Evolutionary conservation across 2,797 vertebrate species (phyloP), one percentile per base, ranked within the genome.

Genomic region (Lophotriccus pileatus): DNA sequence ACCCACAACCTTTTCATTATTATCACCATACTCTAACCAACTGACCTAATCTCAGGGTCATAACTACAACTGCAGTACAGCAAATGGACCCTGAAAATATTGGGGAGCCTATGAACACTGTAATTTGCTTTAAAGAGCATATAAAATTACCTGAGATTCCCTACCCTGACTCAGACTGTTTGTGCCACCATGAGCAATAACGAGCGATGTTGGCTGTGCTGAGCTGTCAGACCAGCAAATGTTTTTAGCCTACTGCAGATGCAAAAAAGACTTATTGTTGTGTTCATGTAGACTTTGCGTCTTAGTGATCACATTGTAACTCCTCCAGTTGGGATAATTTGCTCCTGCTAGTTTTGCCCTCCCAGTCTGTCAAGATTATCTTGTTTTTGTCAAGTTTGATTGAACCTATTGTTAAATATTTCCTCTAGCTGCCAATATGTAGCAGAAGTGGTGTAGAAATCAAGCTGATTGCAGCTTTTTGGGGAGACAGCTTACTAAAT

Each of bases 131-230:
- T 67, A 69, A 82, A 15, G 14, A 72, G 3, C 25, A 43, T 52
- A 69, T 76, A 30, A 89, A 75, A 41, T 16, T 60, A 22, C 25
- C 37, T 58, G 30, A 90, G 56, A 64, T 67, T 75, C n/a, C 34
- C 10, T 39, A 18, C 11, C 21, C 15, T 34, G 32, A 8, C 52
- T 37, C 44, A n/a, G 16, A 68, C 23, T 30, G 14, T 41, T 70
- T 1, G 0, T 36, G 21, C 32, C 47, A 53, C 37, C 5, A 4
- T 21, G 11, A 60, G 10, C 2, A 7, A 27, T 64, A 64, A 43
- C 0, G 0, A 75, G 28, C 1, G 0, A 12, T 11, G 4, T 10
- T 39, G 34, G 7, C 27, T 76, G 19, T 46, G 18, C 17, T 49
- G 37, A 60, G 25, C 24, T 43, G 2, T 39, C 11, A 5, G 1